Base-by-base conservation (phyloP, 2,797 vertebrate genomes). In the Clarias platycephalus region DNA sequence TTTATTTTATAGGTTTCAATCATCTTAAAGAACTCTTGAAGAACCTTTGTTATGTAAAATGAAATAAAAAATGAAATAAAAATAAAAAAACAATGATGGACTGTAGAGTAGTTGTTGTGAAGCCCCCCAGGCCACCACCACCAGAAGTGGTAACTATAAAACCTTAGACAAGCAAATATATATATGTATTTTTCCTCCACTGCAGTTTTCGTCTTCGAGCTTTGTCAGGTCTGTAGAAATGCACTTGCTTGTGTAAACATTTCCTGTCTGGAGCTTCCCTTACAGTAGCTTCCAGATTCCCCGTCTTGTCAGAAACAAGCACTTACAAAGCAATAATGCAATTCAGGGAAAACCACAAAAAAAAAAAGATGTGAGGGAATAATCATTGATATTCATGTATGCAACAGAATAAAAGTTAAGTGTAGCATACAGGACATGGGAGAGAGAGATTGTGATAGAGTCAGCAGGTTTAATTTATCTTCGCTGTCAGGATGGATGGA, bases 361-460 rank as follows among this genome's bases (percentile, higher is more conserved):
- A 22, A 22, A 26, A 66, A 20, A 20, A 20, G 40, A 55, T 9
- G 72, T 22, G n/a, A 31, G 26, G 16, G 10, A 18, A 55, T 22
- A 18, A 34, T 34, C 26, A 58, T 58, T 76, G 26, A 24, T 58
- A 22, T 76, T 57, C 28, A 58, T 22, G 53, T 31, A 58, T 57
- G 49, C 55, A 57, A 1, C 1, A 20, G 16, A 1, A 4, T 7
- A 57, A 74, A 74, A 68, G 74, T 60, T 75, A 70, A 85, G 40
- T 26, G 83, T 44, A 82, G 58, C 86, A 91, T 85, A 88, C 90
- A 86, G 84, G 57, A 28, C 10, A 70, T 88, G 76, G 15, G 67
- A 84, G 64, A 37, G n/a, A 26, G 22, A 53, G 70, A 71, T 22
- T 37, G 37, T 5, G 37, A 6, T 60, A 70, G 18, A 80, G 26